A percentile compares a stretch with the other conserved stretches of the same genome.
Conservation (phyloP, 2,113 vertebrate genomes). For the Bos taurus region DNA sequence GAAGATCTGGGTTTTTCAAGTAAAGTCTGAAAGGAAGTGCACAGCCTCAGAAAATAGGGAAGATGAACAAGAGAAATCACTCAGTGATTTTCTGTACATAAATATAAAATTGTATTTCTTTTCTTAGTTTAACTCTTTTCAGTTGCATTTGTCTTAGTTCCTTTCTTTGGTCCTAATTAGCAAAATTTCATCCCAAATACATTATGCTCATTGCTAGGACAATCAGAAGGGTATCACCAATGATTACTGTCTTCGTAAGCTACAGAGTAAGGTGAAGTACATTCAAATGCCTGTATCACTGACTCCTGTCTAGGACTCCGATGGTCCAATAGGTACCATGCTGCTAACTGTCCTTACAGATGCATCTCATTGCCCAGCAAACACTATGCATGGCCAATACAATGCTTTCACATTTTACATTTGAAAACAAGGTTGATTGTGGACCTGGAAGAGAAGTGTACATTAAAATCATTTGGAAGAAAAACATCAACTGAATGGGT, state of each 20-base stretch:
- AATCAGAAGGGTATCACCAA: not conserved
- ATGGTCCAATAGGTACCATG: fast-evolving
- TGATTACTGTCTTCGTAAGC: not conserved
- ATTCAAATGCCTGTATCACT: fast-evolving
- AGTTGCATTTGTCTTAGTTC: not conserved
- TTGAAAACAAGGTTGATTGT: not conserved
- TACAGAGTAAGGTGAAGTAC: fast-evolving
- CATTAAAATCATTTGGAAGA: not conserved
- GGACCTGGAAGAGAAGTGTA: slow-evolving; percentile 23
- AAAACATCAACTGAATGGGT: not conserved
- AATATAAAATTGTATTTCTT: not conserved
- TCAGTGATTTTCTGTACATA: not conserved
- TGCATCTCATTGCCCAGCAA: not conserved
- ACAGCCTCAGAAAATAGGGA: not conserved
- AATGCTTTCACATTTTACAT: not conserved
- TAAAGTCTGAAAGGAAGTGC: not conserved
- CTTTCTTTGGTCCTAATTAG: not conserved
- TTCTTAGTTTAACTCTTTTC: not conserved
- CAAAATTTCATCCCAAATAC: not conserved
- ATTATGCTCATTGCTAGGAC: not conserved
- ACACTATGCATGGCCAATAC: not conserved
- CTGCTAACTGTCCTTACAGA: not conserved
- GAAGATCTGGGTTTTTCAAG: too few species aligned
- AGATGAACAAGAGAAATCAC: not conserved
- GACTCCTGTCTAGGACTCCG: not conserved